Base-by-base conservation (phyloP, 2,797 vertebrate genomes). In the Betta splendens region DNA sequence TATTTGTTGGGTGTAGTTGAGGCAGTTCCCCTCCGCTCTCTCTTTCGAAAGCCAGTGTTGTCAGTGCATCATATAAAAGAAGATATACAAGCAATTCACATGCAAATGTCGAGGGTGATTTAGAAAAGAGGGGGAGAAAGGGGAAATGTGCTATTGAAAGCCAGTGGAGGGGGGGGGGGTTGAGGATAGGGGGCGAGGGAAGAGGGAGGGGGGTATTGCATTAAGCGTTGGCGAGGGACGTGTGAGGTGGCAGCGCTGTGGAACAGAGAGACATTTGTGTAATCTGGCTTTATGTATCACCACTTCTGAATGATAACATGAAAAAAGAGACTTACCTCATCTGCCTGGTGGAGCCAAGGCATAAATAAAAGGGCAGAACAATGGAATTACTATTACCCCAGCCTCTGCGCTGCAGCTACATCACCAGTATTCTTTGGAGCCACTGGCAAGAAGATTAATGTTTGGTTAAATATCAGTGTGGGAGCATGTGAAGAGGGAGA, bases 371-470 rank as follows among this genome's bases (percentile, higher is more conserved):
- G 84, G 86, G 89, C 92, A 89, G 94, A 96, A 98, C 95, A 98
- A 98, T 98, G 92, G 93, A 90, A 94, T 96, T 94, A 94, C 94
- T 96, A 96, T 96, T 94, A 93, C 93, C 93, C 93, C 76, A 76
- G 86, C 80, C 85, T 85, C 72, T 66, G 69, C 42, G 67, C 87
- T 80, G 87, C 88, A 90, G 92, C 94, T 92, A 93, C 94, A 95
- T 95, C 94, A 94, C 82, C 92, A 92, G 92, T 93, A 94, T 94
- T 95, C 95, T 95, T 94, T 95, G 94, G 94, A 96, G 95, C 93
- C 94, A 93, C 94, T 96, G 95, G 96, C 95, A 96, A 95, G 94
- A 95, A 96, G 97, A 98, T 98, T 95, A 96, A 97, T 96, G 95
- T 96, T 96, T 97, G 95, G 94, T 95, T 96, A 96, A 95, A 97